phyloP scores from a whole-genome alignment of 2,797 vertebrate species.

The Trematomus bernacchii region DNA sequence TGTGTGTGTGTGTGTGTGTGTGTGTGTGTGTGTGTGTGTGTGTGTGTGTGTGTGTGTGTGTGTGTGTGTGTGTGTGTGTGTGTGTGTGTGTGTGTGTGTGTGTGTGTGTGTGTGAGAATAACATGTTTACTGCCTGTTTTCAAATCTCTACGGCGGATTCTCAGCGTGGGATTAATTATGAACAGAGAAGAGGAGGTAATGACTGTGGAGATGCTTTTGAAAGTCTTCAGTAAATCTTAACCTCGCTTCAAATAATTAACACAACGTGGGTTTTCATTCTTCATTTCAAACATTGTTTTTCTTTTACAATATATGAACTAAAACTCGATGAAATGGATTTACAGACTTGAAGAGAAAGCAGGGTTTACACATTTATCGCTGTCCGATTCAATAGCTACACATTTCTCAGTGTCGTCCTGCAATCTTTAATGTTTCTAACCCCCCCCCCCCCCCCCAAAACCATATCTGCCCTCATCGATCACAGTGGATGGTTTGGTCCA shows the following conservation, averaged over 20 bases:
- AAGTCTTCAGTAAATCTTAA: too few relatives aligned
- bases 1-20: too few relatives aligned
- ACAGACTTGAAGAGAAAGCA: background rate
- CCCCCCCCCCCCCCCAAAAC: conserved; percentile 14
- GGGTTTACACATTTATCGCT: background rate
- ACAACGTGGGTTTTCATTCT: too few relatives aligned
- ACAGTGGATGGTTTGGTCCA: conserved; percentile 54
- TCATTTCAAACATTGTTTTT: too few relatives aligned
- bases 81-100: too few relatives aligned
- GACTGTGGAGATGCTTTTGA: conserved; percentile 8
- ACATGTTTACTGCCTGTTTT: conserved; percentile 22
- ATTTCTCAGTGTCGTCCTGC: conserved; percentile 15
- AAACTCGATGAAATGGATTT: background rate
- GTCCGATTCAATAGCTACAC: conserved; percentile 15
- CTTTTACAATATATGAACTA: too few relatives aligned
- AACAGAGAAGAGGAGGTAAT: conserved; percentile 30
- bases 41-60: too few relatives aligned
- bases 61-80: too few relatives aligned
- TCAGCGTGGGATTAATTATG: conserved; percentile 49
- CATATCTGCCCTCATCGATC: conserved; percentile 67
- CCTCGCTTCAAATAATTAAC: too few relatives aligned
- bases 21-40: too few relatives aligned
- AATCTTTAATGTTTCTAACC: conserved; percentile 33
- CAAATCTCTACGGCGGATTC: conserved; percentile 7
- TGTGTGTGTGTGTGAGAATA: background rate